Evolutionary conservation across 1,140 invertebrate species (phyloP).

Genomic region (Aleiodes sp.): DNA sequence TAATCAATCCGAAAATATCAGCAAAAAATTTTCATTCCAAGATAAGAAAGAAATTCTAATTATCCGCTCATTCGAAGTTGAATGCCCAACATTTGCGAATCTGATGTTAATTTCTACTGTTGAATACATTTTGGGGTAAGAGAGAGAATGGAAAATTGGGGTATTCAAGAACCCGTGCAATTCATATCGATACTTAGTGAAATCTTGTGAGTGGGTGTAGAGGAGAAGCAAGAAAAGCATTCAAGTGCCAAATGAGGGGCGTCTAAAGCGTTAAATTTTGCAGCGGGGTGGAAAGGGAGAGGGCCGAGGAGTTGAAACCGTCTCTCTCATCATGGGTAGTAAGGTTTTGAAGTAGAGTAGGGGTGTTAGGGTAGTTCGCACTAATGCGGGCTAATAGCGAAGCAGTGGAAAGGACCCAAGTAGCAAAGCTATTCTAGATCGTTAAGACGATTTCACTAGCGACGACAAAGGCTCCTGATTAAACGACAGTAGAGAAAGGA

Average conservation of each 20-base stretch:
- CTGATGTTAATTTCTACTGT: background rate
- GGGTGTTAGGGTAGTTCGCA: conserved; percentile 14
- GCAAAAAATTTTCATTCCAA: no score
- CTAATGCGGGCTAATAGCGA: conserved; percentile 35
- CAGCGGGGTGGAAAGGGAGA: no score
- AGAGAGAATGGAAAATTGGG: conserved; percentile 8
- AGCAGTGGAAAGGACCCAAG: conserved; percentile 6
- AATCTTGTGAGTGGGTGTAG: conserved; percentile 22
- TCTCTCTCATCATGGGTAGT: conserved; percentile 19
- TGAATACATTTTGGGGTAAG: background rate
- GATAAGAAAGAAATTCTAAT: no score
- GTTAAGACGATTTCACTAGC: conserved; percentile 39
- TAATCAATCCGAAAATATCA: no score
- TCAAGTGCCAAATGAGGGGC: conserved; percentile 7
- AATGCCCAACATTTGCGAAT: background rate
- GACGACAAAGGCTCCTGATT: conserved; percentile 32
- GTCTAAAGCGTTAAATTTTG: conserved; percentile 35
- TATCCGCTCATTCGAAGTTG: background rate
- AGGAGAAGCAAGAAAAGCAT: conserved; percentile 5
- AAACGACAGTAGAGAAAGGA: conserved; percentile 21
- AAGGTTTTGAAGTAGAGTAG: no score
- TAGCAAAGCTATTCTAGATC: conserved; percentile 26
- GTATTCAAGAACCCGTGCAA: conserved; percentile 8
- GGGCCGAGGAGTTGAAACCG: conserved; percentile 33
- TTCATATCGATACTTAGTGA: conserved; percentile 12